Percentiles rank a stretch among this genome's conserved stretches.
phyloP scores from a whole-genome alignment of 1,140 invertebrate species.

The Phortica variegata region DNA sequence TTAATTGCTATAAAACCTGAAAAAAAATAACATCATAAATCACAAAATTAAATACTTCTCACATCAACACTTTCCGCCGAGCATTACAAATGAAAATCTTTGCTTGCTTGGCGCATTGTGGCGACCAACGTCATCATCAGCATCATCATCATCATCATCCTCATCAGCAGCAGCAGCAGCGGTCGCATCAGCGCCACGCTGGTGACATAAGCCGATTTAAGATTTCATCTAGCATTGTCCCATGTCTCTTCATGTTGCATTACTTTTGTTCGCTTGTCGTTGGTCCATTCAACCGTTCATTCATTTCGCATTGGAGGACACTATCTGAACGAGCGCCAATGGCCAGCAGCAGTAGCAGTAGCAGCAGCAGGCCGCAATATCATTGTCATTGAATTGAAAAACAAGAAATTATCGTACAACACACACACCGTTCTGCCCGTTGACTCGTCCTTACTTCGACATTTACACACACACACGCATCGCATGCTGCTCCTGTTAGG shows the following conservation, averaged over 20 bases:
- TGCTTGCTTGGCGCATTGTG: constrained; percentile 22
- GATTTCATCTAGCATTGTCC: constrained; percentile 28
- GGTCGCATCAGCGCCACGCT: constrained; percentile 50
- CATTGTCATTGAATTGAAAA: constrained; percentile 18
- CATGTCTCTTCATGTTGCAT: not conserved
- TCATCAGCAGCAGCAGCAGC: constrained; percentile 39
- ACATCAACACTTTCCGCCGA: too few relatives aligned
- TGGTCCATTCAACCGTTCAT: too few relatives aligned
- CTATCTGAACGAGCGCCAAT: too few relatives aligned
- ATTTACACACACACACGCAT: not conserved
- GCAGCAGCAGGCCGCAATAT: too few relatives aligned
- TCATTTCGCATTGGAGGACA: not conserved
- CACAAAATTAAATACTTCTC: too few relatives aligned
- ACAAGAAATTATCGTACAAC: constrained; percentile 49
- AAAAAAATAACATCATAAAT: too few relatives aligned
- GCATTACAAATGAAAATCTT: too few relatives aligned
- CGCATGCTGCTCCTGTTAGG: too few relatives aligned
- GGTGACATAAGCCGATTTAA: constrained; percentile 53
- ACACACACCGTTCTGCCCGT: too few relatives aligned
- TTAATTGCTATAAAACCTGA: too few relatives aligned
- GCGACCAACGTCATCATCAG: constrained; percentile 1
- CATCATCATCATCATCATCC: constrained; percentile 25
- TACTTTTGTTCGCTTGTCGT: not conserved
- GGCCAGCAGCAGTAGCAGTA: too few relatives aligned
- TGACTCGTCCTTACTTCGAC: constrained; percentile 49